Percentiles rank a stretch among this genome's conserved stretches.
phyloP scores from a whole-genome alignment of 2,888 invertebrate genomes.

The Gymnoscelis rufifasciata region DNA sequence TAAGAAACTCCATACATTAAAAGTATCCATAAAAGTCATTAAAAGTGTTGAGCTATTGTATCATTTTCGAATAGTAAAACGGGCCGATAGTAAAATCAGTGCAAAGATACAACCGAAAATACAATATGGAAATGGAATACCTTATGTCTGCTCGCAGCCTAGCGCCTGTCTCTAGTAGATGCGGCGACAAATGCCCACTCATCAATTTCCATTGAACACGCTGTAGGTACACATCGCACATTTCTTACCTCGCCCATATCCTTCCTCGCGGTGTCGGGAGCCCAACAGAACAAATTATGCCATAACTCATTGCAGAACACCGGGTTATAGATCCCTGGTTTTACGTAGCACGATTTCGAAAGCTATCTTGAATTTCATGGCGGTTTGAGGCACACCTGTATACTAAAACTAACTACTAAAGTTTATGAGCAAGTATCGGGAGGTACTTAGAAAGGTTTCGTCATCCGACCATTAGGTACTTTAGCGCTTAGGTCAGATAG shows the following conservation, averaged over 20 bases:
- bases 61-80: no score
- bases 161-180: background rate
- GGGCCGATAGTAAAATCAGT: no score
- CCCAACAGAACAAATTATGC: constrained; percentile 52
- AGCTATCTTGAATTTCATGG: constrained; percentile 18
- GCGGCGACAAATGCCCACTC: constrained; percentile 40
- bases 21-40: no score
- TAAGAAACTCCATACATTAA: no score
- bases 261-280: constrained; percentile 41
- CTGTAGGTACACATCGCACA: constrained; percentile 37
- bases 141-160: background rate
- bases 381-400: constrained; percentile 16
- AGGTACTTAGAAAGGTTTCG: background rate
- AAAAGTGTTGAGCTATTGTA: no score
- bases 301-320: constrained; percentile 48
- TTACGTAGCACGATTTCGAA: constrained; percentile 14
- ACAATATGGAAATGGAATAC: background rate
- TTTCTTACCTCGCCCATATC: constrained; percentile 44
- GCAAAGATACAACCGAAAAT: constrained; percentile 20
- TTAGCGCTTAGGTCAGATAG: constrained; percentile 17
- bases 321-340: constrained; percentile 33
- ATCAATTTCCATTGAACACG: constrained; percentile 46
- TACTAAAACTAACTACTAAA: constrained; percentile 15
- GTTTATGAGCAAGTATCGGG: constrained; percentile 15
- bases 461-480: constrained; percentile 1